Evolutionary conservation across 2,888 invertebrate species (phyloP).

Genomic region (Falcaria lacertinaria): DNA sequence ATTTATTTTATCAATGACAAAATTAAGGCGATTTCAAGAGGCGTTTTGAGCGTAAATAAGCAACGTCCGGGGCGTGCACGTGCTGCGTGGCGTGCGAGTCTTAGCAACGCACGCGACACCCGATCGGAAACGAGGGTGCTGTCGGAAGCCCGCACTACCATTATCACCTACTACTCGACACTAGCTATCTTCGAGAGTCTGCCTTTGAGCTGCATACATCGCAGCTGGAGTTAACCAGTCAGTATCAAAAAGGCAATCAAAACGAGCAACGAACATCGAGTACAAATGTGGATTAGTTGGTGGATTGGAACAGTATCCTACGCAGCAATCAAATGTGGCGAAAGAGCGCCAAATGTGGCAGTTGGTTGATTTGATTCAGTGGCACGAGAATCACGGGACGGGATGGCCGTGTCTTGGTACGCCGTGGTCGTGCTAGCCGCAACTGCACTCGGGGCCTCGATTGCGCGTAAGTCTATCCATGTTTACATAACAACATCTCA

Average conservation of each 20-base stretch:
- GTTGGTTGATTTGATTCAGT: slow-evolving; percentile 26
- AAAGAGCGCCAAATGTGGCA: slow-evolving; percentile 59
- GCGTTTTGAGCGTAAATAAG: slow-evolving; percentile 27
- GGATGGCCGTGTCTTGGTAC: slow-evolving; percentile 67
- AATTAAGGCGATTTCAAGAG: slow-evolving; percentile 18
- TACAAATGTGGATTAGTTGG: neutral
- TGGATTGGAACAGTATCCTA: slow-evolving; percentile 19
- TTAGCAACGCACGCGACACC: slow-evolving; percentile 44
- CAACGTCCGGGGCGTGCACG: slow-evolving; percentile 49
- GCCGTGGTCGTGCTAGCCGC: slow-evolving; percentile 58
- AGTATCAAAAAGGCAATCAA: neutral
- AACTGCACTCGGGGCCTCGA: slow-evolving; percentile 65
- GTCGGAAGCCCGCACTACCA: slow-evolving; percentile 55
- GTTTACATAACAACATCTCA: slow-evolving; percentile 6
- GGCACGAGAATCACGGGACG: slow-evolving; percentile 53
- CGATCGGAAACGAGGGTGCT: slow-evolving; percentile 52
- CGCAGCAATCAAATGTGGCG: slow-evolving; percentile 50
- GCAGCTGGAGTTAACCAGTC: slow-evolving; percentile 10
- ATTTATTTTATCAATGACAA: slow-evolving; percentile 12
- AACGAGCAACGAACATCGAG: slow-evolving; percentile 2
- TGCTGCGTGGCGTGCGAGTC: slow-evolving; percentile 26
- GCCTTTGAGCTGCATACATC: slow-evolving; percentile 22
- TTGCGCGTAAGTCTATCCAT: slow-evolving; percentile 57
- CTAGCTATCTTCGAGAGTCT: slow-evolving; percentile 14
- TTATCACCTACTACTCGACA: slow-evolving; percentile 25